Base-by-base conservation (phyloP, 2,113 vertebrate species). In the Pheucticus melanocephalus region DNA sequence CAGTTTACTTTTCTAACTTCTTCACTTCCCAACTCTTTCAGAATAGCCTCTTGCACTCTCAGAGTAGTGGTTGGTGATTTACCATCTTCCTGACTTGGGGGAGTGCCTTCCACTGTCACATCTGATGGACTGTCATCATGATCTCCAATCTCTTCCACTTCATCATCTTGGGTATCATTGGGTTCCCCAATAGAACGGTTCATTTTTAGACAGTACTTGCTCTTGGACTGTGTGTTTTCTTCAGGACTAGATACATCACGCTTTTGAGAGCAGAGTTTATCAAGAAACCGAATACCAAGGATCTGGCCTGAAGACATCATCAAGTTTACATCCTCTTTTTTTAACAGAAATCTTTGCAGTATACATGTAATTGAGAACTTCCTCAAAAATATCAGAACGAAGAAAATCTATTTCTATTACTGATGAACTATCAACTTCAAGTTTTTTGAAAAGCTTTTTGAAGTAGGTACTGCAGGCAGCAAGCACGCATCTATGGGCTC, bases 281-380 rank as follows among this genome's bases (percentile, higher is more conserved):
- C 99, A 57, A 99, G 97, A 97, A 99, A 99, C 30, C 99, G 98
- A 92, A 99, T 99, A 16, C 99, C 99, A 0, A 99, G 99, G 72
- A 99, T 99, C 97, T 99, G 99, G 37, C 99, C 99, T 1, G 99
- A 99, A 44, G 99, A 99, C 99, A 99, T 99, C 99, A 99, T 99
- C 81, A 99, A 97, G 97, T 99, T 99, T 37, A 99, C 99, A 88
- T 99, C 99, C 89, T 99, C 99, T 88, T 99, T 99, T 99, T 96
- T 99, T 99, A 69, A 99, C 99, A 3, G 99, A 99, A 94, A 99
- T 99, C 97, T 99, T 99, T 3, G 99, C 98, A 0, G 99, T 99
- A 96, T 99, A 99, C 99, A 99, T 99, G 97, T 99, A 99, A 97
- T 99, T 99, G 73, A 99, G 96, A 80, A 99, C 99, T 94, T 99